Evolutionary conservation across 2,113 vertebrate genomes (phyloP), one percentile per base, ranked within the genome.

Genomic region (Rhadina sibilatrix): DNA sequence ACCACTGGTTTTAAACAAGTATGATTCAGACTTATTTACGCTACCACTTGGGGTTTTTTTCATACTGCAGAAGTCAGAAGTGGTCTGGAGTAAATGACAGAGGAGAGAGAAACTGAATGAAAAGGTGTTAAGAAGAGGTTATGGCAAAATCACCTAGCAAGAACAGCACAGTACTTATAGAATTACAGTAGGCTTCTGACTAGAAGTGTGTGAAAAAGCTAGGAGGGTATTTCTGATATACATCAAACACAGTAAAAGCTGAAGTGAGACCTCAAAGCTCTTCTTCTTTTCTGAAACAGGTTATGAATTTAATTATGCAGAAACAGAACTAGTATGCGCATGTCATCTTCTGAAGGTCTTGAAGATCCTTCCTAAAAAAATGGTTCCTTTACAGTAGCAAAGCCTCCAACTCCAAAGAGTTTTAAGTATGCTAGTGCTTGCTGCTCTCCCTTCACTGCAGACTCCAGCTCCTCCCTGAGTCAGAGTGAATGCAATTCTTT

Each of bases 241-340:
- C 47, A 92, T 38, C 52, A 83, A 87, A 93, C 33, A 89, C 30
- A 88, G 74, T 79, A 90, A 91, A 87, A 93, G n/a, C 79, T 88
- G n/a, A 92, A 93, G n/a, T 49, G 40, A 94, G 47, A 87, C 33
- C 52, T 78, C 90, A 93, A 77, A 81, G 47, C 35, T 88, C 30
- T 54, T 71, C 53, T n/a, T 75, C 49, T 84, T 54, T 79, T 83
- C 76, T 66, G 87, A 92, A 94, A 69, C 56, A 86, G 60, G 27
- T 22, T 66, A 92, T 74, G 38, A 81, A 90, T 47, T 87, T 56
- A 70, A 77, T 37, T 53, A 64, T 38, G 47, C 27, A 88, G 63
- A 91, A 92, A 93, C 12, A 28, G 57, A 90, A 88, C 33, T 50
- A 9, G 10, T 24, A 12, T 22, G 31, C 59, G 27, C 27, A 23